Base-by-base conservation (phyloP, 2,113 vertebrate genomes). In the Megalops atlanticus region DNA sequence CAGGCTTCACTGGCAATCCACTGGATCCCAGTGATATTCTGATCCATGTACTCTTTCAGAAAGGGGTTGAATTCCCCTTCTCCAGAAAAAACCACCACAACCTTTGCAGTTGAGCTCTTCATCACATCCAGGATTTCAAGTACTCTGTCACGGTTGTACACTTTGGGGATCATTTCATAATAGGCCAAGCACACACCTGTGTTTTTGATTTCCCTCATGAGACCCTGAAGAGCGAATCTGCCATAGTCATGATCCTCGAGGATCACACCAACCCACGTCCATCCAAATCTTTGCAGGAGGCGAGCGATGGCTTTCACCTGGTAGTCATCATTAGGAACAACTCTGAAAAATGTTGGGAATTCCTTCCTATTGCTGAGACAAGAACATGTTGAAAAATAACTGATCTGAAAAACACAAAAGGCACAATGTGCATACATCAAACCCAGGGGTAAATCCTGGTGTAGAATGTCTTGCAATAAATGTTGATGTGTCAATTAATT, bases 1-100 rank as follows among this genome's bases (percentile, higher is more conserved):
- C 83, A 85, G 38, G 45, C 77, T 78, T 85, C 83, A 64, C 83
- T 85, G n/a, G 83, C 83, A 14, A 85, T 49, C 76, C 76, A 79
- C 36, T 78, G 79, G 16, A 78, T 43, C 6, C 76, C 83, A n/a
- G 76, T 82, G 33, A 84, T 78, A 77, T 84, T 84, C 15, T 81
- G 83, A 15, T 35, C 21, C 18, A 76, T 80, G 39, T 80, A 71
- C 45, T 84, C 83, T 33, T 81, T 39, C 35, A 84, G 41, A 27
- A 84, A 68, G 43, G 79, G 79, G 43, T 71, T 49, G 6, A 84
- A n/a, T 11, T 84, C 83, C 47, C 58, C 75, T n/a, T 84, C 83
- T 14, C 54, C 68, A 54, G 83, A 41, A 54, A 84, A 84, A 2
- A 41, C 52, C 6, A 84, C 21, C 39, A 84, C 74, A n/a, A 81